Evolutionary conservation across 2,888 invertebrate species (phyloP), one percentile per base, ranked within the genome.

Genomic region (Zhengitettix transpicula): DNA sequence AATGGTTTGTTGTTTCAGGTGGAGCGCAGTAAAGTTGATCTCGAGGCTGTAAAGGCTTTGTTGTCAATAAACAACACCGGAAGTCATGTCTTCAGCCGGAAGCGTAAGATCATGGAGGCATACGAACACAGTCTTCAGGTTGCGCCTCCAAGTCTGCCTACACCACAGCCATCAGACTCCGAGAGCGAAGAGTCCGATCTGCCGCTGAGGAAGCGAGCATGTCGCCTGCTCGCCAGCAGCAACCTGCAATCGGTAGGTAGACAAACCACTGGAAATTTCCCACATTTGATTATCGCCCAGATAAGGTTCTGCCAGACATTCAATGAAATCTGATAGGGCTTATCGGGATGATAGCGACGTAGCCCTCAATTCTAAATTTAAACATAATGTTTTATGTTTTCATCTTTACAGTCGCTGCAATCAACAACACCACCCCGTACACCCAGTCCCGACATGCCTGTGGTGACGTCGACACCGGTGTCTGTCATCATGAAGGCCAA

Each of bases 401-500:
- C 51, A 53, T 60, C 12, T 64, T 67, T 70, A 16, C 73, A 78
- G 62, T 71, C 77, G 65, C 60, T 68, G 60, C 58, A 65, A 57
- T 58, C 65, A n/a, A 60, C 62, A 47, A 62, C 64, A 14, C 64
- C 65, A 51, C 65, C 66, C 47, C 63, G 69, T 52, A 69, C 70
- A 17, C 70, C 73, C 9, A 75, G 74, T 64, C 81, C 81, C 10
- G 78, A 68, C 71, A 69, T 69, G 41, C 68, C 73, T 53, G 59
- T 40, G n/a, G 62, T 67, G n/a, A 70, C 71, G 3, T 66, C 69
- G 8, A 67, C 70, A 60, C 71, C 72, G 42, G 77, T 83, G 42
- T 89, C 90, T 12, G 92, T 93, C 65, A 92, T 92, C 66, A 91
- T 90, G 88, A 82, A 82, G 66, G 90, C 87, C 10, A 85, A 86